A percentile compares a stretch with the other conserved stretches of the same genome.
These are phyloP conservation scores for Diphyllodes magnificus DNA, from an alignment of 2,113 vertebrate genomes.

Conservation along the genomic window DNA sequence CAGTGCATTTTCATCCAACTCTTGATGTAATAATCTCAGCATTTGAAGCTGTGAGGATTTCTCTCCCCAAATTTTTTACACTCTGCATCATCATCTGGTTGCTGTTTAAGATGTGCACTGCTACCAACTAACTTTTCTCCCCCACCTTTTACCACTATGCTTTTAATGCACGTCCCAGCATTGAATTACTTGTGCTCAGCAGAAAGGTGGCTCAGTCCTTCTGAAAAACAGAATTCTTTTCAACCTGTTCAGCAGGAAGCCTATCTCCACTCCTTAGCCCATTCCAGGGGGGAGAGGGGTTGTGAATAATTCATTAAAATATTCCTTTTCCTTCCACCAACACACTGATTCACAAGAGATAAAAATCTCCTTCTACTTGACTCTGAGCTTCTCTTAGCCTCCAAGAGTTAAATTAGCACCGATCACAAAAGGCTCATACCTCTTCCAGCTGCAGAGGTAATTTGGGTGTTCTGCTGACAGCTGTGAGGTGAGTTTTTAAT, in stretches of 20 bases:
- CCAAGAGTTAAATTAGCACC: background rate
- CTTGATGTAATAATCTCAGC: background rate
- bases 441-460: background rate
- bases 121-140: background rate
- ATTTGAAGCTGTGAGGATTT: background rate
- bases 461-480: background rate
- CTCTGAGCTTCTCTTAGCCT: background rate
- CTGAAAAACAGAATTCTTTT: constrained; percentile 39
- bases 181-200: constrained; percentile 48
- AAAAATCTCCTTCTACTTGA: background rate
- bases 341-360: background rate
- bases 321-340: constrained; percentile 29
- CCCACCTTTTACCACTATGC: background rate
- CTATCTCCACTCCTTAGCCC: constrained; percentile 11
- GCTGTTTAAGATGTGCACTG: background rate
- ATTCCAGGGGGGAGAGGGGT: background rate
- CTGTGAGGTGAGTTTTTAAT: background rate
- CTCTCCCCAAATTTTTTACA: background rate
- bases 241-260: constrained; percentile 52
- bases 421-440: background rate
- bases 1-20: background rate
- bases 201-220: constrained; percentile 23
- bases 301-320: constrained; percentile 60
- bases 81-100: background rate
- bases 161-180: background rate